phyloP scores from a whole-genome alignment of 2,113 vertebrate genomes.

The Syrmaticus mikado region DNA sequence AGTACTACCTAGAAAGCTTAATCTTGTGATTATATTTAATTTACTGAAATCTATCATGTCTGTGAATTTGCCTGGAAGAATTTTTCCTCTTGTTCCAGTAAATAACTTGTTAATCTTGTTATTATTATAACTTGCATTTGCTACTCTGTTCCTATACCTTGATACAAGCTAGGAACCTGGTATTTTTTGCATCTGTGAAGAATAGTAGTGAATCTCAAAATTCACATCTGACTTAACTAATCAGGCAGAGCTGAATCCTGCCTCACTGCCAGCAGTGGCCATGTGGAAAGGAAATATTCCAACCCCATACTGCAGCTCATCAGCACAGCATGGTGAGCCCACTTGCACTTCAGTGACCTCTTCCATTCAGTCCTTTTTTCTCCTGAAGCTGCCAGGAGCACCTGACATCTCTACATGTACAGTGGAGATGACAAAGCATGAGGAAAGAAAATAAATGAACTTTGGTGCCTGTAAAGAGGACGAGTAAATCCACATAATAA shows the following conservation, averaged over 20 bases:
- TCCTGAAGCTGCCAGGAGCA: neutral
- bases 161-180: neutral
- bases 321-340: neutral
- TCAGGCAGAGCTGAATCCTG: neutral
- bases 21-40: neutral
- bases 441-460: rapidly evolving
- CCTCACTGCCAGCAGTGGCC: neutral
- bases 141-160: neutral
- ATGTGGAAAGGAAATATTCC: neutral
- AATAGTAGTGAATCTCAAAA: neutral
- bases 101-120: conserved; percentile 6
- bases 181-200: neutral
- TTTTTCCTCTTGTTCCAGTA: conserved; percentile 13
- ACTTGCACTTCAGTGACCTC: neutral
- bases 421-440: neutral
- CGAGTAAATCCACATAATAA: neutral
- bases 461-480: neutral
- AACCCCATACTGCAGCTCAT: neutral
- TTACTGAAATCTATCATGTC: conserved; percentile 16
- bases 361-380: neutral
- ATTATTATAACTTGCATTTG: neutral
- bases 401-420: neutral
- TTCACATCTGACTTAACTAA: neutral
- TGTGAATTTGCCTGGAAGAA: neutral
- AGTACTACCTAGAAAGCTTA: neutral